Percentiles rank a stretch among this genome's conserved stretches.
Evolutionary conservation across 2,888 invertebrate species (phyloP).

Genomic region (Caenorhabditis sp.): DNA sequence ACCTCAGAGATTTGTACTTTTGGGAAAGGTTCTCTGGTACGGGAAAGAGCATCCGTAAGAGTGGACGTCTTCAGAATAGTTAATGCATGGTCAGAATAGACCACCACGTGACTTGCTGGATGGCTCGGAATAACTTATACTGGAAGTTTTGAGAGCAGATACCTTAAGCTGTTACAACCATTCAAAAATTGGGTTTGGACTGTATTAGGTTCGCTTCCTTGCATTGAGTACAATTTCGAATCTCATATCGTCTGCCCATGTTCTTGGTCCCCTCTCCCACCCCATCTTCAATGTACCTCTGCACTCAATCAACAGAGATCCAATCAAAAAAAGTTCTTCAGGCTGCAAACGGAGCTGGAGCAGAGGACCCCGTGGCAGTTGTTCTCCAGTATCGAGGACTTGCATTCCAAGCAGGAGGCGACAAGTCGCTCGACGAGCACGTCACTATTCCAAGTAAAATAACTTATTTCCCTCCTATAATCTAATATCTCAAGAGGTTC

Average conservation of each 20-base stretch:
- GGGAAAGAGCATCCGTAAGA: background rate
- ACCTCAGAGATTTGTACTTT: background rate
- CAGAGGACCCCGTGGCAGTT: constrained; percentile 74
- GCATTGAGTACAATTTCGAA: no score
- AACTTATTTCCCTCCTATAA: background rate
- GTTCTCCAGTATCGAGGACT: constrained; percentile 76
- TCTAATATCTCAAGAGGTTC: background rate
- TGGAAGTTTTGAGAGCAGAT: no score
- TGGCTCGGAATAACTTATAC: no score
- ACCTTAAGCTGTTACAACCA: no score
- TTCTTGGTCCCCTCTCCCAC: no score
- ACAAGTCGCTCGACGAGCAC: constrained; percentile 74
- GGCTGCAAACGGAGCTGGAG: constrained; percentile 77
- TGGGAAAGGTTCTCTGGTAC: background rate
- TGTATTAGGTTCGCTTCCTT: no score
- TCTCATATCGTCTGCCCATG: no score
- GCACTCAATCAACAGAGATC: no score
- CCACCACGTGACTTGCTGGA: no score
- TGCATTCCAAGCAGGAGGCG: constrained; percentile 78
- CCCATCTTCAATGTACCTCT: no score
- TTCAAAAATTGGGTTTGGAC: no score
- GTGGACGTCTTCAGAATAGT: no score
- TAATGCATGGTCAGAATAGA: background rate
- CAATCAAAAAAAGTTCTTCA: constrained; percentile 18
- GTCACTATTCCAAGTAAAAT: constrained; percentile 75